phyloP scores from a whole-genome alignment of 2,888 invertebrate species.

The Hirtodrosophila alboralis region DNA sequence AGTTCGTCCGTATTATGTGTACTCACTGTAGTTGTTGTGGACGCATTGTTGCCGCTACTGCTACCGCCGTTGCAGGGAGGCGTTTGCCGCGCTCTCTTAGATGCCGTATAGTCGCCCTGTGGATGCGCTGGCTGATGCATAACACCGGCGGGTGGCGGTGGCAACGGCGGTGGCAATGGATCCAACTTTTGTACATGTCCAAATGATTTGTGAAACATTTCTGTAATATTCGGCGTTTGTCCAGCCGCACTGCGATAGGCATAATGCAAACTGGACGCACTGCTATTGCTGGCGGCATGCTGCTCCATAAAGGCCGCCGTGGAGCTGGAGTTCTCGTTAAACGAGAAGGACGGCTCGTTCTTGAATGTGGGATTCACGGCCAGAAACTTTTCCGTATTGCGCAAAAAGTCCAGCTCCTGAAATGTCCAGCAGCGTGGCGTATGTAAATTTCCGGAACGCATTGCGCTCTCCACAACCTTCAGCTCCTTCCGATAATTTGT shows the following conservation, averaged over 20 bases:
- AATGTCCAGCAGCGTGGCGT: constrained; percentile 82
- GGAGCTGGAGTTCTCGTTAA: constrained; percentile 72
- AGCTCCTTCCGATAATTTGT: constrained; percentile 83
- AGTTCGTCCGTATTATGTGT: constrained; percentile 74
- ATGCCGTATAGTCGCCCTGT: constrained; percentile 43
- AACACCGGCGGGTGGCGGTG: constrained; percentile 18
- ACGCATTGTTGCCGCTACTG: constrained; percentile 11
- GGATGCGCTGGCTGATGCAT: constrained; percentile 32
- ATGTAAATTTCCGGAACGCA: constrained; percentile 74
- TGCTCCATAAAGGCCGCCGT: constrained; percentile 72
- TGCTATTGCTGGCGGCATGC: constrained; percentile 24
- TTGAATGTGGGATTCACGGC: constrained; percentile 76
- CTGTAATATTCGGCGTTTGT: constrained; percentile 76
- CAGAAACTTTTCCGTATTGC: constrained; percentile 80
- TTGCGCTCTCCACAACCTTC: constrained; percentile 79
- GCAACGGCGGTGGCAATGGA: constrained; percentile 54
- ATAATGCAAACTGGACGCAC: constrained; percentile 48
- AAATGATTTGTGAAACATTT: constrained; percentile 82
- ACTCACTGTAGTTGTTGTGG: constrained; percentile 29
- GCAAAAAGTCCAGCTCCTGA: constrained; percentile 79
- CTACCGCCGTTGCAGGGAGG: constrained; percentile 44
- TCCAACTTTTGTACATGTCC: constrained; percentile 69
- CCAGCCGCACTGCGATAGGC: constrained; percentile 42
- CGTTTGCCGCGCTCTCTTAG: constrained; percentile 53
- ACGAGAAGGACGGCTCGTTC: constrained; percentile 63